phyloP scores from a whole-genome alignment of 2,888 invertebrate species.

The Crepidodera aurea region DNA sequence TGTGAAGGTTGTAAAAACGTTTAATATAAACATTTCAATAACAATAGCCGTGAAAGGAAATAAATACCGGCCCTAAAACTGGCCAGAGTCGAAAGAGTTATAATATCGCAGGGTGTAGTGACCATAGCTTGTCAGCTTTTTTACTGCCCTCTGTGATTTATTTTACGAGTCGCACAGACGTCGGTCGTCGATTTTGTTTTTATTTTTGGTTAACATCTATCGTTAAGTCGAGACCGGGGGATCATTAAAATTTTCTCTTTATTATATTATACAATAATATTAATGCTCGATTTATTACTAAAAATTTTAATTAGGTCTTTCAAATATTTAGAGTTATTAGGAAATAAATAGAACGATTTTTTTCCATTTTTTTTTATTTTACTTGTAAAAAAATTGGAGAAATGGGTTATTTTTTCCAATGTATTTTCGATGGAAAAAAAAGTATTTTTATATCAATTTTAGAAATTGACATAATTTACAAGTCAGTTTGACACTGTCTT shows the following conservation, averaged over 20 bases:
- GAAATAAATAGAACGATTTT: too few relatives aligned
- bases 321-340: too few relatives aligned
- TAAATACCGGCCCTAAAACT: not conserved
- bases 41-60: constrained; percentile 19
- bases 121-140: constrained; percentile 28
- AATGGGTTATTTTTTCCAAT: too few relatives aligned
- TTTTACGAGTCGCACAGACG: constrained; percentile 14
- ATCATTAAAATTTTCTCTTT: constrained; percentile 4
- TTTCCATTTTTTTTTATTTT: too few relatives aligned
- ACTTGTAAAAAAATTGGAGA: too few relatives aligned
- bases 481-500: too few relatives aligned
- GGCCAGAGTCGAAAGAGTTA: constrained; percentile 16
- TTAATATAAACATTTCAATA: constrained; percentile 29
- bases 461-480: too few relatives aligned
- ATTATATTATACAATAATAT: too few relatives aligned
- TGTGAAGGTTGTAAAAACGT: constrained; percentile 15
- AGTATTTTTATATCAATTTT: too few relatives aligned
- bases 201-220: constrained; percentile 11
- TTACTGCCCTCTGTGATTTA: constrained; percentile 20
- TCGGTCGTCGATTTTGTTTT: not conserved
- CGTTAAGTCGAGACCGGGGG: constrained; percentile 4
- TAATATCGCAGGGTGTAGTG: constrained; percentile 25
- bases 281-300: too few relatives aligned
- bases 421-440: too few relatives aligned
- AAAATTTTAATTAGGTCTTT: too few relatives aligned